Evolutionary conservation across 2,888 invertebrate genomes (phyloP).

Genomic region (Drosophila paranaensis): DNA sequence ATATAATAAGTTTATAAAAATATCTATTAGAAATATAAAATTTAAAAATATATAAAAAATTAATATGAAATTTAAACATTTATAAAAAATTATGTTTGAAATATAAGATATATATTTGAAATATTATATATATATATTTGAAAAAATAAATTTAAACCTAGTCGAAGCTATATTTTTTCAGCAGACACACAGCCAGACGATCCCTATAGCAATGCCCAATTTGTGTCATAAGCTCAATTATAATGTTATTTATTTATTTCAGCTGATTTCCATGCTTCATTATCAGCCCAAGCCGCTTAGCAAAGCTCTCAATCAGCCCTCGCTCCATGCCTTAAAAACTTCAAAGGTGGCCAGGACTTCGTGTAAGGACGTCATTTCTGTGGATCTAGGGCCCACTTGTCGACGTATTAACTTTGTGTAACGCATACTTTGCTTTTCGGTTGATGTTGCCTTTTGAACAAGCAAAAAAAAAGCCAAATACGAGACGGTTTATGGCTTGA

Average conservation of each 20-base stretch:
- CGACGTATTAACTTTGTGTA: constrained; percentile 69
- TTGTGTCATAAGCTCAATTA: not conserved
- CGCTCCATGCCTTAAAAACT: constrained; percentile 19
- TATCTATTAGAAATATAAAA: too few species aligned
- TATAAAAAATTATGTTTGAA: too few species aligned
- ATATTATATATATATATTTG: too few species aligned
- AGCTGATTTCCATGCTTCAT: too few species aligned
- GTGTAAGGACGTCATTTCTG: constrained; percentile 13
- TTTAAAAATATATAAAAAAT: too few species aligned
- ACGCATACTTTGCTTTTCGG: constrained; percentile 57
- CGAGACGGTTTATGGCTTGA: constrained; percentile 58
- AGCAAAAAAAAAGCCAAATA: constrained; percentile 32
- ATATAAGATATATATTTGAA: too few species aligned
- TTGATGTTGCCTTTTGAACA: constrained; percentile 31
- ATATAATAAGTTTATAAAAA: too few species aligned
- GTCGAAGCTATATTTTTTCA: too few species aligned
- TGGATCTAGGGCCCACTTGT: constrained; percentile 28
- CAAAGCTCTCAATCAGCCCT: constrained; percentile 15
- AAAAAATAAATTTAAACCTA: not conserved
- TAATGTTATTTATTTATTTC: not conserved
- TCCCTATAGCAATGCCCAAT: not conserved
- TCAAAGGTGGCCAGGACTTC: constrained; percentile 38
- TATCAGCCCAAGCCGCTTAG: not conserved
- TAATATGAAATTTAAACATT: too few species aligned
- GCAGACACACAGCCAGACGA: not conserved